Conservation (phyloP, 1,140 invertebrate species). For the Phthorimaea operculella region DNA sequence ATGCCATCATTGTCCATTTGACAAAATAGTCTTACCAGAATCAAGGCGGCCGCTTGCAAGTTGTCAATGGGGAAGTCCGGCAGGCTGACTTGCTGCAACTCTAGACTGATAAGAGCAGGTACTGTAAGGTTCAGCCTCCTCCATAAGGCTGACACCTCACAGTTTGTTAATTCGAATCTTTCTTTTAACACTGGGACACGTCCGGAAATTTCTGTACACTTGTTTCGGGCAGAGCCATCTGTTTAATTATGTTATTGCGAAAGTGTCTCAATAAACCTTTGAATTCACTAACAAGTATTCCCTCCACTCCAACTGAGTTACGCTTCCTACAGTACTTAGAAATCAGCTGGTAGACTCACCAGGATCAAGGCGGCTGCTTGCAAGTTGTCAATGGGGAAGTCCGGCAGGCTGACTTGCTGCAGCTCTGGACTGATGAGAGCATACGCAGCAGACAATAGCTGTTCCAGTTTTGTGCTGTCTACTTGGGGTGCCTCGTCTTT, state of each 20-base stretch:
- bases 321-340: too few relatives aligned
- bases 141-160: too few relatives aligned
- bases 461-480: slow-evolving; percentile 70
- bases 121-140: too few relatives aligned
- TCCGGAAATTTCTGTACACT: too few relatives aligned
- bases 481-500: slow-evolving; percentile 69
- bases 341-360: slow-evolving; percentile 63
- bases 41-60: slow-evolving; percentile 72
- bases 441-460: slow-evolving; percentile 79
- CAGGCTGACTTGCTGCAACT: slow-evolving; percentile 74
- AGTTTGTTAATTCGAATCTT: too few relatives aligned
- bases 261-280: too few relatives aligned
- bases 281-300: too few relatives aligned
- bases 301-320: too few relatives aligned
- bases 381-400: slow-evolving; percentile 92
- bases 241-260: too few relatives aligned
- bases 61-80: slow-evolving; percentile 94
- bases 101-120: slow-evolving; percentile 80
- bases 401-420: slow-evolving; percentile 79
- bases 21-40: slow-evolving; percentile 87
- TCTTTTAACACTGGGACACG: too few relatives aligned
- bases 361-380: slow-evolving; percentile 75
- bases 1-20: too few relatives aligned
- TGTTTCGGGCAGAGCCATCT: too few relatives aligned
- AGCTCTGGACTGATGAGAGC: slow-evolving; percentile 79